Base-by-base conservation (phyloP, 1,140 invertebrate species). In the Mycetomoellerius zeteki region DNA sequence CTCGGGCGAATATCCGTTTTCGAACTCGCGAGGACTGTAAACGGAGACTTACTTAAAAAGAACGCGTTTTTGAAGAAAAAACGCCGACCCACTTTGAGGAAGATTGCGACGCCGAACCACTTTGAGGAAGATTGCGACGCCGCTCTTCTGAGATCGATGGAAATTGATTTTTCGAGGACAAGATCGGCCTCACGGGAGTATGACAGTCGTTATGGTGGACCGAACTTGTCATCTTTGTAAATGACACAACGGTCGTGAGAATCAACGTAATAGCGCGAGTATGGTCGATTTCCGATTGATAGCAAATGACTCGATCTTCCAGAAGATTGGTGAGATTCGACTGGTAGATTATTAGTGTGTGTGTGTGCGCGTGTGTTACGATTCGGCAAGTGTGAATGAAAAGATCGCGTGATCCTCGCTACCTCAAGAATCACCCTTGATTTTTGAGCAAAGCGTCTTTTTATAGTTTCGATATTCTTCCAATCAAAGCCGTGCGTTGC, bases 391-490 rank as follows among this genome's bases (percentile, higher is more conserved):
- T 10, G 33, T 75, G 80, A 84, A 60, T 75, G 54, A 62, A 27
- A 75, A 60, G 14, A 75, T 14, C 37, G 54, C 67, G 52, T 72
- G 54, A 75, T 19, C 6, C 37, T 50, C 80, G 52, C 4, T 84
- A 75, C 14, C 27, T 84, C 37, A 73, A 73, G 27, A 16, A 80
- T 52, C 76, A 73, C 10, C 5, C 19, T 71, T 73, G 54, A 6
- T 72, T 30, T 27, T 82, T 24, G 24, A 54, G 19, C 19, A 19
- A 37, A 43, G n/a, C 19, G 47, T 56, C n/a, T 21, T n/a, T 82
- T 72, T 82, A 73, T 43, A 84, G 37, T 75, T 73, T 84, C 69
- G 37, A 73, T 84, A 84, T 73, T 84, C 80, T 84, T 84, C 80
- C 80, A 84, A 84, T 84, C 54, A 50, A 84, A 84, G 69, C 52